Conservation (phyloP, 2,113 vertebrate species). For the Conger conger region DNA sequence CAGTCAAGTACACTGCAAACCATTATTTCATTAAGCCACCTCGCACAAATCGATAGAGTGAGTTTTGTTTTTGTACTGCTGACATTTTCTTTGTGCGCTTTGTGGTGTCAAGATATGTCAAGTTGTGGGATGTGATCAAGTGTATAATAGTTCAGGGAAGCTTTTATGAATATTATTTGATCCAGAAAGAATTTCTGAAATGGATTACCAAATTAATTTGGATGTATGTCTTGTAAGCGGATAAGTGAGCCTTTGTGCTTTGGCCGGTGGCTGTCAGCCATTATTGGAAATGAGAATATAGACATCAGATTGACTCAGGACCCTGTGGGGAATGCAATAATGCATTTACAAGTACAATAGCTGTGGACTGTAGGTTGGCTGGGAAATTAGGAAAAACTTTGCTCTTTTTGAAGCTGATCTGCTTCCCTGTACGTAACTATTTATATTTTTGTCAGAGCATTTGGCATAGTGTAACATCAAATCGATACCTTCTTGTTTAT, state of each 20-base stretch:
- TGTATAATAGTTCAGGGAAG: conserved; percentile 18
- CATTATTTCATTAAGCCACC: not conserved
- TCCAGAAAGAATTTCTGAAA: conserved; percentile 40
- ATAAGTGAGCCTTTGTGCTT: conserved; percentile 38
- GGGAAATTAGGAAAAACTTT: not conserved
- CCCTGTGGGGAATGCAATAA: not conserved
- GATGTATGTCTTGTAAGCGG: conserved; percentile 38
- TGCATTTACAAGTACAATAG: not conserved
- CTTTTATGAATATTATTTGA: conserved; percentile 43
- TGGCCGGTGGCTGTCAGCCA: conserved; percentile 28
- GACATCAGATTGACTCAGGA: not conserved
- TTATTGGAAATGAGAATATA: conserved; percentile 26
- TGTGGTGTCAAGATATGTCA: conserved; percentile 11
- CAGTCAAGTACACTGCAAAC: not conserved
- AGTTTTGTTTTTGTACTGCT: not conserved
- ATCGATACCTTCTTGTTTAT: not conserved
- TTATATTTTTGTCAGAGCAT: not conserved
- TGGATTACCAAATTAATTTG: conserved; percentile 47
- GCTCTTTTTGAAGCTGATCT: not conserved
- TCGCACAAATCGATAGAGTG: not conserved
- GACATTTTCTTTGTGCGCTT: not conserved
- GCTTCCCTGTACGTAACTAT: not conserved
- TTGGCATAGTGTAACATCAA: not conserved
- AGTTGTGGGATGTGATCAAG: conserved; percentile 30
- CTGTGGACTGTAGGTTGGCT: not conserved